Evolutionary conservation across 2,113 vertebrate species (phyloP), one percentile per base, ranked within the genome.

Genomic region (Blennius ocellaris): DNA sequence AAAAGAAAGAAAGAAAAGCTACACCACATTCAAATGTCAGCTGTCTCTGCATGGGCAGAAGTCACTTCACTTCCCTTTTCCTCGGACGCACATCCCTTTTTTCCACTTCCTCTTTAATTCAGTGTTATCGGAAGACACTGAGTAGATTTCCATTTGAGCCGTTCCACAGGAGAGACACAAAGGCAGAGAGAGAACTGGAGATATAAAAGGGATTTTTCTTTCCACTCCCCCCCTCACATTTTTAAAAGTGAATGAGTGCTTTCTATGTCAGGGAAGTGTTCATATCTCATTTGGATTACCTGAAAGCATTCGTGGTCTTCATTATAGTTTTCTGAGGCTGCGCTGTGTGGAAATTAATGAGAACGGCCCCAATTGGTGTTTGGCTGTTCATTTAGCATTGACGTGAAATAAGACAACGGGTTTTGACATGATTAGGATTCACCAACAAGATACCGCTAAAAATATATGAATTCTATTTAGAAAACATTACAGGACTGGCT

Each of bases 41-140:
- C 64, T 68, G 64, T 50, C 74, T 88, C 89, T 81, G 83, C 82
- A 87, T 87, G 69, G 39, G 50, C 72, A 84, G 63, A 52, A 79
- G 58, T 57, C 37, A 14, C 37, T 78, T 56, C 40, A 87, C 81
- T 89, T 88, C 87, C 79, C 41, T 62, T 85, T 78, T 37, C 45
- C 51, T 39, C 44, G 50, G 30, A 40, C n/a, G 4, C 71, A 38
- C 67, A 87, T 80, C 21, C 65, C 61, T 41, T 58, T 84, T 85
- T 84, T 77, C 67, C 81, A 89, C 81, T 89, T 92, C 90, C 86
- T 80, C 82, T 80, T 69, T 73, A 9, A 50, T 58, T 68, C 51
- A 1, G 38, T 47, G 21, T 78, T 50, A 82, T 60, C 44, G 44
- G 45, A 76, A 78, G 57, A 75, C 61, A 44, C 69, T n/a, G 38